Percentiles rank a stretch among this genome's conserved stretches.
Conservation (phyloP, 2,797 vertebrate species). For the Rhinichthys osculus region DNA sequence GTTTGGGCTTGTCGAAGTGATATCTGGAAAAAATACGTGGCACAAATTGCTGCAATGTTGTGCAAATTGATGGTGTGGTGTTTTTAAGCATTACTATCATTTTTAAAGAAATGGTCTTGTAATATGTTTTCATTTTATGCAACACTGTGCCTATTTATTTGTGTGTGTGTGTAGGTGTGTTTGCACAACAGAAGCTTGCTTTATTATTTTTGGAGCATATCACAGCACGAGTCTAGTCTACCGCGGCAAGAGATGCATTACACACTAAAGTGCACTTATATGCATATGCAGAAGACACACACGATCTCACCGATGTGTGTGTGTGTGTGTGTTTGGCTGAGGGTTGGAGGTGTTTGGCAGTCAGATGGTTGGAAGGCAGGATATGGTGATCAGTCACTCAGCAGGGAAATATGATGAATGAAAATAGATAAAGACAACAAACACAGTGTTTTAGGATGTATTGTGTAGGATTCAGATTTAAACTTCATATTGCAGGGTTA, state of each 20-base stretch:
- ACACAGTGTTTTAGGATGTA: not conserved
- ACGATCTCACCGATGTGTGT: not conserved
- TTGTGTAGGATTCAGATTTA: not conserved
- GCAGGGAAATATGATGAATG: slow-evolving; percentile 53
- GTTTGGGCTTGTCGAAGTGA: slow-evolving; percentile 1
- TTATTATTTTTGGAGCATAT: slow-evolving; percentile 43
- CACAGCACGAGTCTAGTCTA: slow-evolving; percentile 26
- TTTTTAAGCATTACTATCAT: not conserved
- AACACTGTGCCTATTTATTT: not conserved
- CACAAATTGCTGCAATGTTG: not conserved
- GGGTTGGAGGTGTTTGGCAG: slow-evolving; percentile 45
- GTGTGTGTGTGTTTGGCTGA: slow-evolving; percentile 20
- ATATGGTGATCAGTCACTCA: slow-evolving; percentile 54
- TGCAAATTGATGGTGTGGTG: slow-evolving; percentile 1
- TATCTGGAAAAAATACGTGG: slow-evolving; percentile 6
- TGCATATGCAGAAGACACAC: slow-evolving; percentile 14
- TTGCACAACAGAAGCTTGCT: not conserved
- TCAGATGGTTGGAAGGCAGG: slow-evolving; percentile 38
- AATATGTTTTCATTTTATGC: slow-evolving; percentile 30
- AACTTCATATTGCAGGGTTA: not conserved
- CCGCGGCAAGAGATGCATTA: not conserved
- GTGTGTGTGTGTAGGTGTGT: slow-evolving; percentile 11
- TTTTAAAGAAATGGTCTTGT: not conserved
- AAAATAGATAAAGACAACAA: slow-evolving; percentile 16
- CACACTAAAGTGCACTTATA: not conserved